A percentile compares a stretch with the other conserved stretches of the same genome.
These are phyloP conservation scores for Typhlichthys eigenmanni DNA, from an alignment of 2,797 vertebrate genomes.

Conservation along the genomic window DNA sequence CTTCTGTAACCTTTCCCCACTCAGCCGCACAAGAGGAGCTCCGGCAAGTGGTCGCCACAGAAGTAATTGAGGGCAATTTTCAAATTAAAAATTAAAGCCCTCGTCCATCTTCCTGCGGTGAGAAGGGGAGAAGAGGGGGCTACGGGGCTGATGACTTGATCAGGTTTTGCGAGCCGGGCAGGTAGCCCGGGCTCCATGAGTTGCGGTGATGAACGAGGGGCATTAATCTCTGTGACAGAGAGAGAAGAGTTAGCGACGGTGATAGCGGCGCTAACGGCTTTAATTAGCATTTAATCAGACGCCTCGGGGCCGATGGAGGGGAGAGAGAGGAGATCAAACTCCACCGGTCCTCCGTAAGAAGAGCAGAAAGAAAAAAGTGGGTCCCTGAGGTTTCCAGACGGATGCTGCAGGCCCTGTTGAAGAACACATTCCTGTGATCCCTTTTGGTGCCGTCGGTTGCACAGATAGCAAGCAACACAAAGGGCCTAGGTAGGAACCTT, in stretches of 20 bases:
- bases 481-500: conserved; percentile 48
- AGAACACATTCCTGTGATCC: conserved; percentile 71
- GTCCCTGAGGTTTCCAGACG: conserved; percentile 59
- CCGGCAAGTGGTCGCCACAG: conserved; percentile 80
- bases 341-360: conserved; percentile 61
- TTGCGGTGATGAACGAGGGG: conserved; percentile 93
- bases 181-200: conserved; percentile 83
- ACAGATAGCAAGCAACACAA: conserved; percentile 59
- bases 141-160: conserved; percentile 86
- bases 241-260: conserved; percentile 87
- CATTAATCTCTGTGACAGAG: conserved; percentile 95
- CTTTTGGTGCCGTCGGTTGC: conserved; percentile 52
- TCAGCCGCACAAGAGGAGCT: conserved; percentile 70
- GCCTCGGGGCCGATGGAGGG: conserved; percentile 82
- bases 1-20: conserved; percentile 74
- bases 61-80: conserved; percentile 90
- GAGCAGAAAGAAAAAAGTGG: conserved; percentile 59
- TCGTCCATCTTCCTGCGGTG: conserved; percentile 78
- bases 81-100: conserved; percentile 90
- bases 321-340: conserved; percentile 75
- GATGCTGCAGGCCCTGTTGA: conserved; percentile 64
- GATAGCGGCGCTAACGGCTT: conserved; percentile 91
- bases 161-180: conserved; percentile 85
- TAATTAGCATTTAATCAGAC: conserved; percentile 99
- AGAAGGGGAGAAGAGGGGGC: conserved; percentile 46